Conservation (phyloP, 2,888 invertebrate genomes). For the Cerastis rubricosa region DNA sequence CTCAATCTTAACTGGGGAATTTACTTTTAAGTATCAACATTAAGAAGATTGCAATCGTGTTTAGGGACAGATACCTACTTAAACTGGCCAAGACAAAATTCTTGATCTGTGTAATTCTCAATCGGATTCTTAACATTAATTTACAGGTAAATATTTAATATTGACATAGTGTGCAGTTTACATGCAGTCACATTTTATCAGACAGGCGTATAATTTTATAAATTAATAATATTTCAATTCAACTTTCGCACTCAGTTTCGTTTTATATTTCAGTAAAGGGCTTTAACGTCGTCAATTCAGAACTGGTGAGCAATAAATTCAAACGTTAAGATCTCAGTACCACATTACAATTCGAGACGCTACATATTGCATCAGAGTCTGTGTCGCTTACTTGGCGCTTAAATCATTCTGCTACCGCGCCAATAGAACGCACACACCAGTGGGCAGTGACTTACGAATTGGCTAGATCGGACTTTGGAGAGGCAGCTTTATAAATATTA, state of each 20-base stretch:
- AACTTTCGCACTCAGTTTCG: slow-evolving; percentile 54
- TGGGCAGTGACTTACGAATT: slow-evolving; percentile 63
- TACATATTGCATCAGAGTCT: slow-evolving; percentile 75
- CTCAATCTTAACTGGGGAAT: not conserved
- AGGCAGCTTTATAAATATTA: slow-evolving; percentile 64
- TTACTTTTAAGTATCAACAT: not conserved
- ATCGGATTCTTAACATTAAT: slow-evolving; percentile 25
- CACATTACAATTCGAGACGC: slow-evolving; percentile 75
- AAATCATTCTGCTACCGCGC: slow-evolving; percentile 74
- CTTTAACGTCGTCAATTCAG: slow-evolving; percentile 62
- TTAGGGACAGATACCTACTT: not conserved
- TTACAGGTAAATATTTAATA: slow-evolving; percentile 47
- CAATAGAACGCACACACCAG: slow-evolving; percentile 40
- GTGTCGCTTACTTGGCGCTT: slow-evolving; percentile 76
- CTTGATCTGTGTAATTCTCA: not conserved
- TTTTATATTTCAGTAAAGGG: slow-evolving; percentile 56
- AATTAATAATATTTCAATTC: slow-evolving; percentile 58
- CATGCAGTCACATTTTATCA: slow-evolving; percentile 40
- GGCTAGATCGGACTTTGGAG: slow-evolving; percentile 53
- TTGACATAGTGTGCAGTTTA: slow-evolving; percentile 49
- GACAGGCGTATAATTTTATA: slow-evolving; percentile 46
- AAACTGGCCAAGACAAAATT: too few species aligned
- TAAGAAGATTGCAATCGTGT: not conserved
- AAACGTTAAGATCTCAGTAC: slow-evolving; percentile 76
- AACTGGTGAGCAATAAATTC: slow-evolving; percentile 66